Percentiles rank a stretch among this genome's conserved stretches.
phyloP scores from a whole-genome alignment of 2,113 vertebrate species.

The Myodes glareolus region DNA sequence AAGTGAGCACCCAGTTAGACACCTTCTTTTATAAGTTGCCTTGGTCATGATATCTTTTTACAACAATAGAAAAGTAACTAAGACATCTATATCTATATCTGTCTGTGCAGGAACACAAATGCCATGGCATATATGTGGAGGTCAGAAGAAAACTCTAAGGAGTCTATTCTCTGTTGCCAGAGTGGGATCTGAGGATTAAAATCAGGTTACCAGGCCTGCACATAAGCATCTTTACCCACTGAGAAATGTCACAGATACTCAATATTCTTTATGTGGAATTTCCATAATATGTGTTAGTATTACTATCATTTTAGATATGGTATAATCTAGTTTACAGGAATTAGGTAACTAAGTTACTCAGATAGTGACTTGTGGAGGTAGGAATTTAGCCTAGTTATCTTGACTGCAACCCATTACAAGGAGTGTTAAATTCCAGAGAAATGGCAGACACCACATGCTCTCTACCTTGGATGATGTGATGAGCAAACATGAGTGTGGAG shows the following conservation, averaged over 20 bases:
- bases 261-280: neutral
- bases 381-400: neutral
- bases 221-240: neutral
- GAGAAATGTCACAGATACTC: neutral
- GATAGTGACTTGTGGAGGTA: neutral
- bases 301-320: neutral
- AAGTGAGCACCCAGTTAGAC: neutral
- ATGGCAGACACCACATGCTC: neutral
- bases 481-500: neutral
- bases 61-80: neutral
- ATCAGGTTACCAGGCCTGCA: neutral
- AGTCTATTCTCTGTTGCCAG: neutral
- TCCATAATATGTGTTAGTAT: neutral
- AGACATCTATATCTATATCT: neutral
- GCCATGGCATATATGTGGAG: neutral
- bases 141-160: neutral
- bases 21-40: neutral
- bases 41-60: neutral
- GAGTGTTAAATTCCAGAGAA: neutral
- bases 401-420: neutral
- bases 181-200: neutral
- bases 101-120: neutral
- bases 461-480: constrained; percentile 29
- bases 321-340: neutral
- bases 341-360: neutral